Conservation (phyloP, 2,797 vertebrate species). For the Microctenopoma steveboyesi region DNA sequence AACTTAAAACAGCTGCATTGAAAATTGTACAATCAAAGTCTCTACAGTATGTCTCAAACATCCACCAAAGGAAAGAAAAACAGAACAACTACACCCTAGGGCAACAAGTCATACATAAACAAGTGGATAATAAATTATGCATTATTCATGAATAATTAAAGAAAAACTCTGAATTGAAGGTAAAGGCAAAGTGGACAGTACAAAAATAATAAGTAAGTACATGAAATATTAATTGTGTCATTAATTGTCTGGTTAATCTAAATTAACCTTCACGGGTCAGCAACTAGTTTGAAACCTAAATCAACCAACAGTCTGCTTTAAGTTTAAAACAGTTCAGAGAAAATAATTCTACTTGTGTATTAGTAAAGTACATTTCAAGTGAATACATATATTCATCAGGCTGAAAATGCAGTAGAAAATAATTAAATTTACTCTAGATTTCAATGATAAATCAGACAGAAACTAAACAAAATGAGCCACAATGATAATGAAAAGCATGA, state of each 20-base stretch:
- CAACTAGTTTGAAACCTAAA: conserved; percentile 18
- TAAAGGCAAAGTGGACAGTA: conserved; percentile 45
- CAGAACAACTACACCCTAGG: conserved; percentile 66
- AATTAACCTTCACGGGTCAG: conserved; percentile 32
- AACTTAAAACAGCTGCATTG: conserved; percentile 31
- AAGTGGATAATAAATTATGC: conserved; percentile 75
- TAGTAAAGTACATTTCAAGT: conserved; percentile 36
- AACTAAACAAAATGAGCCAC: conserved; percentile 31
- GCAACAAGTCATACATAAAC: conserved; percentile 73
- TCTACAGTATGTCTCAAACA: conserved; percentile 49
- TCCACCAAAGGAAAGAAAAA: conserved; percentile 62
- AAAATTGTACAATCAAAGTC: conserved; percentile 51
- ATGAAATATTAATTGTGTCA: conserved; percentile 42
- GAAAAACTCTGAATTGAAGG: conserved; percentile 64
- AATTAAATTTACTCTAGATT: conserved; percentile 44
- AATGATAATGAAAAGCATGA: conserved; percentile 35
- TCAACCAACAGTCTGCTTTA: background rate
- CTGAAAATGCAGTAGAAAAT: conserved; percentile 26
- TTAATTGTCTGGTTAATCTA: conserved; percentile 10
- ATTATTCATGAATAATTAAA: conserved; percentile 75
- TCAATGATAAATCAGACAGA: conserved; percentile 48
- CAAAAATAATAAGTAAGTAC: conserved; percentile 54
- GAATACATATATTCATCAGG: conserved; percentile 38
- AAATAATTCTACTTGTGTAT: background rate
- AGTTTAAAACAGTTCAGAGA: background rate